A percentile compares a stretch with the other conserved stretches of the same genome.
Conservation (phyloP, 2,888 invertebrate species). For the Morpho helenor region DNA sequence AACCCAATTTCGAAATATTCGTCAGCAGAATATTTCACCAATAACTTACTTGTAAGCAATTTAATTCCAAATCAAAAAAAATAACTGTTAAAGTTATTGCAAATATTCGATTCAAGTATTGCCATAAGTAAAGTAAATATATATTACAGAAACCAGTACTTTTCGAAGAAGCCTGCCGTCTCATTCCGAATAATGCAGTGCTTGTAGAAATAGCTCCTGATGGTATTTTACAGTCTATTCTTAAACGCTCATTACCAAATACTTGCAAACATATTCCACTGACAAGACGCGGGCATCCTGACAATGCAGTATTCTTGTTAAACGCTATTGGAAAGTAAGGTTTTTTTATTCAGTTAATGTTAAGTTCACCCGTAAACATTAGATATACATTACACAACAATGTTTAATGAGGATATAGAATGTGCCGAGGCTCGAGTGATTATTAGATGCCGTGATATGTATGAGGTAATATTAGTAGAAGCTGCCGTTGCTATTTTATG, state of each 20-base stretch:
- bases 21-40: constrained; percentile 91
- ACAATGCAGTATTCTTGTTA: constrained; percentile 77
- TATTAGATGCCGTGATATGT: no score
- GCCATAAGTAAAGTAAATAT: neutral
- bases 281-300: constrained; percentile 83
- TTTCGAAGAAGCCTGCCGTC: constrained; percentile 88
- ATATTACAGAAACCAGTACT: constrained; percentile 81
- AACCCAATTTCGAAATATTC: constrained; percentile 51
- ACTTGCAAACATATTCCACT: constrained; percentile 84
- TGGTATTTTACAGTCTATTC: constrained; percentile 83
- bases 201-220: constrained; percentile 85
- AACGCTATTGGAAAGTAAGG: constrained; percentile 82
- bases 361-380: neutral
- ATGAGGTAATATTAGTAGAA: no score
- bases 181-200: constrained; percentile 87
- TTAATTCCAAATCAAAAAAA: no score
- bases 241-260: constrained; percentile 82
- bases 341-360: neutral
- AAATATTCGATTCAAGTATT: no score
- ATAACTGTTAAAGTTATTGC: no score
- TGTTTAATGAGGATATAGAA: neutral
- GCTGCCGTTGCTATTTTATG: neutral
- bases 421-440: no score
- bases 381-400: neutral
- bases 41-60: constrained; percentile 83